Percentiles rank a stretch among this genome's conserved stretches.
Conservation (phyloP, 2,888 invertebrate genomes). For the Leistus spinibarbis region DNA sequence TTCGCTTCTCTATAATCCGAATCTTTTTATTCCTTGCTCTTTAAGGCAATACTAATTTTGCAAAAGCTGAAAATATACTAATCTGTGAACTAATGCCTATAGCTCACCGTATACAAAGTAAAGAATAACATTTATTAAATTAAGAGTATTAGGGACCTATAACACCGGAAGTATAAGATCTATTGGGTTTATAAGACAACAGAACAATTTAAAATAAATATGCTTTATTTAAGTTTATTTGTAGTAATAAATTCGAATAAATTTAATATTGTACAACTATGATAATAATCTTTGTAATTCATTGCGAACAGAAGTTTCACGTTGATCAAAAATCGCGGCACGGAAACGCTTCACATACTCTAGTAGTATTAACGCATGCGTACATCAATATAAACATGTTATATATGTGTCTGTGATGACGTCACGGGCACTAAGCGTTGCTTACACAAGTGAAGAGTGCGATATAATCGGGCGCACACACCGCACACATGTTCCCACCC, state of each 20-base stretch:
- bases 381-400: neutral
- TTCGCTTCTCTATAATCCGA: neutral
- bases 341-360: neutral
- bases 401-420: neutral
- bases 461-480: neutral
- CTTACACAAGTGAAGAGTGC: conserved; percentile 4
- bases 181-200: too few relatives aligned
- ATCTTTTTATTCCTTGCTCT: neutral
- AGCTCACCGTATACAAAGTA: neutral
- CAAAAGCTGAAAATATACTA: too few relatives aligned
- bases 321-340: neutral
- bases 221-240: too few relatives aligned
- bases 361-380: neutral
- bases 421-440: neutral
- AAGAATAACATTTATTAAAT: too few relatives aligned
- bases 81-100: too few relatives aligned
- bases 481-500: neutral
- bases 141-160: too few relatives aligned
- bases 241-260: neutral
- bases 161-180: too few relatives aligned
- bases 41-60: too few relatives aligned
- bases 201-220: too few relatives aligned
- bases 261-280: neutral
- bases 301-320: neutral
- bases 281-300: neutral